Base-by-base conservation (phyloP, 2,113 vertebrate genomes). In the Tylochromis polylepis region DNA sequence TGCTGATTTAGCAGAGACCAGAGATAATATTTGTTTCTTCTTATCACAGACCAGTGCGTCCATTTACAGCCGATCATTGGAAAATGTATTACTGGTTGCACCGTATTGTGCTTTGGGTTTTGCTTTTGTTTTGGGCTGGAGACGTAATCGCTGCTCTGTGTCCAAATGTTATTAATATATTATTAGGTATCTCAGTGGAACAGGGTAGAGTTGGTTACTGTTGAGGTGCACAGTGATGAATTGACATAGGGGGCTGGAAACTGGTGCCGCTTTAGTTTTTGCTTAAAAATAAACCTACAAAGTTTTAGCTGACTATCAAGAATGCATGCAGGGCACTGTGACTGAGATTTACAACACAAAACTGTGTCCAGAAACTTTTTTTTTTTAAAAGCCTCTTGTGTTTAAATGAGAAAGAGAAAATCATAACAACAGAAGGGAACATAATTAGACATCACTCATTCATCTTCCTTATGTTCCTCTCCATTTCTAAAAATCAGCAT, bases 11-110 rank as follows among this genome's bases (percentile, higher is more conserved):
- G 96, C 96, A 96, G 87, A 36, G 95, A 89, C 93, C 97, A 93
- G 96, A 97, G 97, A 97, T 97, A 97, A 97, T 96, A 97, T 97
- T 97, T 97, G 96, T 97, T 96, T 97, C 96, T 90, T 96, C 94
- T 96, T 96, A 96, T 97, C 96, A 96, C 96, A 96, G 96, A 96
- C 96, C 96, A 96, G 96, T 96, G 96, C 88, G 94, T 95, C 96
- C 90, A 96, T 97, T 96, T 97, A 96, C 95, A 95, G 92, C 79
- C 96, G 96, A 98, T 98, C 97, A 97, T 97, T 98, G 97, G 96
- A 97, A 95, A 98, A 97, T 96, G 94, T 96, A 97, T 97, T 96
- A 97, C 96, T 96, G 96, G 96, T 96, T 95, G 95, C 94, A 95
- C 92, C 94, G 95, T 93, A 93, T 93, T 87, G 82, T 96, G 94